Evolutionary conservation across 1,140 invertebrate species (phyloP), one percentile per base, ranked within the genome.

Genomic region (Drosophila albomicans): DNA sequence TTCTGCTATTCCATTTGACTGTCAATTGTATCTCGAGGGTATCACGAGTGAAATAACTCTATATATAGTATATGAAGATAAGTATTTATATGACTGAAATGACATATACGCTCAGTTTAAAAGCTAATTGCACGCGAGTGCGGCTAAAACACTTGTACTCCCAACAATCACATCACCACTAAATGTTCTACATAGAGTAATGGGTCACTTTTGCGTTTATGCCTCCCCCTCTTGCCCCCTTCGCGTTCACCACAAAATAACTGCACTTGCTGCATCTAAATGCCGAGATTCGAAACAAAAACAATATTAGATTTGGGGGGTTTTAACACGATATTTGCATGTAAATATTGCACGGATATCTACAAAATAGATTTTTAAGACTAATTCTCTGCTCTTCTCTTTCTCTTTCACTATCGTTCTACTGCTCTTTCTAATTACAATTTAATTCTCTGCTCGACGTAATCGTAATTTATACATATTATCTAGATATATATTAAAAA

Each of bases 281-380:
- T 67, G 52, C 28, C 63, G 84, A 87, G 84, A 87, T 87, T 87
- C 84, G 63, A 82, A 86, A 67, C 69, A 59, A 59, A 70, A 70
- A 64, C 64, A 79, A 70, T 62, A 56, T 75, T 62, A 70, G 65
- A 61, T 65, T 61, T 41, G 11, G 13, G 43, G 30, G 13, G 43
- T 8, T 75, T 59, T 11, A 71, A 79, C 76, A 87, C 79, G 73
- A 75, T 62, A 82, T 63, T 82, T 76, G 51, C 73, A 75, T 85
- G 74, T 85, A 85, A 81, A 84, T 85, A 85, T 85, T 85, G 73
- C 81, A 85, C 82, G 59, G 46, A 69, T 81, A 66, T 72, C 59
- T 75, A 81, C 74, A 84, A 76, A 51, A 75, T 72, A 78, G 49
- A 56, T 16, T 7, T 64, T 61, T 59, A 59, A 59, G 2, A 43